These are phyloP conservation scores for Chlorocebus sabaeus DNA, from an alignment of 2,113 vertebrate genomes.

Conservation along the genomic window DNA sequence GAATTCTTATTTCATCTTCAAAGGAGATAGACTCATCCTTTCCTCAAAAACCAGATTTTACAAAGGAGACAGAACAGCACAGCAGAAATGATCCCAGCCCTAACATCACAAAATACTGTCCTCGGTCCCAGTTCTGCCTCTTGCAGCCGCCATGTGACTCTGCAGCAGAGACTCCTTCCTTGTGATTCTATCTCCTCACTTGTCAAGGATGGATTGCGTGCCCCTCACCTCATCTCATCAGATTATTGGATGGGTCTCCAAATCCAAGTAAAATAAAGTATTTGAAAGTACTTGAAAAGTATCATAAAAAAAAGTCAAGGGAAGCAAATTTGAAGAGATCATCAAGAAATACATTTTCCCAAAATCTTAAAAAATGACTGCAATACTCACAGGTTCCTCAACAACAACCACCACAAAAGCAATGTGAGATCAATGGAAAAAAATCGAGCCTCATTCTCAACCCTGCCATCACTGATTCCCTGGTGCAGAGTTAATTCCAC, in stretches of 20 bases:
- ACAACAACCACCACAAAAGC: not conserved
- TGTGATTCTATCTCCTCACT: not conserved
- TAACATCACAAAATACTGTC: not conserved
- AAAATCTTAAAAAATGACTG: not conserved
- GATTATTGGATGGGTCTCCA: not conserved
- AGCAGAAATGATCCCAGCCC: rapidly evolving
- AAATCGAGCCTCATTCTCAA: not conserved
- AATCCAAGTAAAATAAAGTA: not conserved
- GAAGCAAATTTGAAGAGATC: not conserved
- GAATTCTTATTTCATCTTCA: not conserved
- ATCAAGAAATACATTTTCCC: not conserved
- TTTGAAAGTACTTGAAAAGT: not conserved
- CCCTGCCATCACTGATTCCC: not conserved
- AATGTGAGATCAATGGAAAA: not conserved
- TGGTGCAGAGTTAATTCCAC: not conserved
- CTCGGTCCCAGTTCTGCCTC: not conserved
- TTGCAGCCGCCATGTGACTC: not conserved
- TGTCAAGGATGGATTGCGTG: not conserved
- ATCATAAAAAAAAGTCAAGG: not conserved
- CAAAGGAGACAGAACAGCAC: not conserved
- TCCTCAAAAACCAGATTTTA: not conserved
- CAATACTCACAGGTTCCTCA: not conserved
- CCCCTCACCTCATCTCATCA: not conserved
- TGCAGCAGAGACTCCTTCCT: not conserved
- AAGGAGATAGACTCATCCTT: not conserved